Percentiles rank a stretch among this genome's conserved stretches.
phyloP scores from a whole-genome alignment of 1,140 invertebrate genomes.

The Drosophila punjabiensis region DNA sequence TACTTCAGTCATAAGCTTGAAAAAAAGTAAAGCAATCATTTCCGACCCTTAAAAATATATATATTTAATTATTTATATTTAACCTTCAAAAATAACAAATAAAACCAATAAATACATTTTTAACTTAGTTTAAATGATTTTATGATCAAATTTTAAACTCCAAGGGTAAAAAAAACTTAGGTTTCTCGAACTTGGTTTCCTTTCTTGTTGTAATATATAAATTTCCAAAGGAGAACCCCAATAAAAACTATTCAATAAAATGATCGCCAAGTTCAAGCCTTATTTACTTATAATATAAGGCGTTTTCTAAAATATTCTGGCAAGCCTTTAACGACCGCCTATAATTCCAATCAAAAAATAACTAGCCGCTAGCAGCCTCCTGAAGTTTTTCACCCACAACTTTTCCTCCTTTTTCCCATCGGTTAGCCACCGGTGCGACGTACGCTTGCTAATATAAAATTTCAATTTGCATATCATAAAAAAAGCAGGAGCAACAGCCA shows the following conservation, averaged over 20 bases:
- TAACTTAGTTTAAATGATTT: no score
- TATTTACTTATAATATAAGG: conserved; percentile 37
- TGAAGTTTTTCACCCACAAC: background rate
- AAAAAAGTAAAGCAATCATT: background rate
- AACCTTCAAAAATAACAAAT: no score
- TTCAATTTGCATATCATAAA: conserved; percentile 82
- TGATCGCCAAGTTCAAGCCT: no score
- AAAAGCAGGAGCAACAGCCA: conserved; percentile 6
- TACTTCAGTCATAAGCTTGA: background rate
- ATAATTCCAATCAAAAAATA: conserved; percentile 80
- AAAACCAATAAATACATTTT: no score
- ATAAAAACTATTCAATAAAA: no score
- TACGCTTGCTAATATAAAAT: conserved; percentile 78
- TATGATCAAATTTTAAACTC: no score
- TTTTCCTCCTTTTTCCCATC: conserved; percentile 35
- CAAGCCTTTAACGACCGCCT: conserved; percentile 41
- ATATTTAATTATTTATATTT: no score
- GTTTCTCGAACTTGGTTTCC: no score
- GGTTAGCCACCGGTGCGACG: conserved; percentile 34
- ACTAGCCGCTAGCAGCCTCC: conserved; percentile 55
- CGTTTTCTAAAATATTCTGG: background rate
- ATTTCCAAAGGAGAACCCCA: no score
- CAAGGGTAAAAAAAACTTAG: no score
- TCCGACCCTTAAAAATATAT: no score
- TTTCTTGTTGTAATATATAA: no score